phyloP scores from a whole-genome alignment of 2,888 invertebrate genomes.

The Tenthredo distinguenda region DNA sequence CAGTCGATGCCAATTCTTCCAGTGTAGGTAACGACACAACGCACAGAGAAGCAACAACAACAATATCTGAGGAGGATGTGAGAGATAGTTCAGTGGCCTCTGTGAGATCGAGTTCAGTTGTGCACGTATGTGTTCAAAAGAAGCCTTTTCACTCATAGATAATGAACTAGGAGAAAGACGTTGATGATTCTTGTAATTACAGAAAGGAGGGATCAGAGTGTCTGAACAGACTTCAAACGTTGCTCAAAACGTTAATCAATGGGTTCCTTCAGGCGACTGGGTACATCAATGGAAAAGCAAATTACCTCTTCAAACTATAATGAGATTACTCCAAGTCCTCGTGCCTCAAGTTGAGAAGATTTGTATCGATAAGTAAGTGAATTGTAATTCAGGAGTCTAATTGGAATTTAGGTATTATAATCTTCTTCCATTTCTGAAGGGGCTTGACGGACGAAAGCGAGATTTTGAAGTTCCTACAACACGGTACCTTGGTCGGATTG shows the following conservation, averaged over 20 bases:
- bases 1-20: constrained; percentile 65
- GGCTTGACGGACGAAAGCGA: constrained; percentile 99
- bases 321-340: constrained; percentile 97
- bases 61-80: constrained; percentile 55
- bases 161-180: not conserved
- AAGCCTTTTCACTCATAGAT: not conserved
- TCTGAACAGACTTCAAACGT: constrained; percentile 73
- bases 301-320: constrained; percentile 98
- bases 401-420: not conserved
- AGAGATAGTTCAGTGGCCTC: constrained; percentile 50
- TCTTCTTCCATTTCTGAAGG: constrained; percentile 78
- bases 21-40: constrained; percentile 51
- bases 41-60: constrained; percentile 31
- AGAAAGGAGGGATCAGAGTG: constrained; percentile 85
- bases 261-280: constrained; percentile 98
- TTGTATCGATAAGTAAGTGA: constrained; percentile 96
- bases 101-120: constrained; percentile 70
- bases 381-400: constrained; percentile 9
- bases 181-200: constrained; percentile 56
- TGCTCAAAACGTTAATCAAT: constrained; percentile 78
- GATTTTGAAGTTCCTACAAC: constrained; percentile 98
- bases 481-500: constrained; percentile 97
- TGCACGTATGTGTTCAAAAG: constrained; percentile 70
- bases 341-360: constrained; percentile 99
- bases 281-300: constrained; percentile 98